Base-by-base conservation (phyloP, 2,888 invertebrate genomes). In the Cremastinae sp. region DNA sequence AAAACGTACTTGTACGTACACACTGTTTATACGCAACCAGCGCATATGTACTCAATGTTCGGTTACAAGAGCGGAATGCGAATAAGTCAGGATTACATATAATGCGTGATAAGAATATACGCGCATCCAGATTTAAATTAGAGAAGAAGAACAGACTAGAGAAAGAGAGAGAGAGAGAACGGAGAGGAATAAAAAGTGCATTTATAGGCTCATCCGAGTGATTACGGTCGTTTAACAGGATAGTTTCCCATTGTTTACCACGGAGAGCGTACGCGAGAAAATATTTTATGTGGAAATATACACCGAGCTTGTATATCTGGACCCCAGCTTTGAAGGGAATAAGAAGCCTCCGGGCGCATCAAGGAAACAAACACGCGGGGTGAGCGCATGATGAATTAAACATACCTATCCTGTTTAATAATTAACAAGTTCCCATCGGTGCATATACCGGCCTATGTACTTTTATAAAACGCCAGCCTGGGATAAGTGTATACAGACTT, bases 381-480 rank as follows among this genome's bases (percentile, higher is more conserved):
- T 85, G 87, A 83, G 87, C 85, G 86, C 87, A 85, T 83, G 88
- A 89, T 89, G 89, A 89, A 89, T 89, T 89, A 89, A 89, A 88
- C 88, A 89, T 77, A 55, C 41, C 73, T 73, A 73, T 88, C 87
- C 86, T 88, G 87, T 88, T 89, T 89, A 89, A 89, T 89, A 89
- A 89, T 89, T 89, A 89, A 88, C 89, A 86, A 89, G 89, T 85
- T 83, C 83, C 84, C 85, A 84, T 82, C 84, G 83, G 81, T 74
- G 80, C 80, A 80, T 79, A 3, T 5, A 5, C 28, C 5, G n/a
- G n/a, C 28, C 28, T 28, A 83, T 59, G 64, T 83, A 83, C 80
- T 80, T 83, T 81, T 78, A 79, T 80, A 71, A 79, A 53, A 68
- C 28, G 66, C 61, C 62, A 66, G 61, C 12, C 39, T 56, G 43